Evolutionary conservation across 2,797 vertebrate genomes (phyloP), one percentile per base, ranked within the genome.

Genomic region (Cuniculus paca): DNA sequence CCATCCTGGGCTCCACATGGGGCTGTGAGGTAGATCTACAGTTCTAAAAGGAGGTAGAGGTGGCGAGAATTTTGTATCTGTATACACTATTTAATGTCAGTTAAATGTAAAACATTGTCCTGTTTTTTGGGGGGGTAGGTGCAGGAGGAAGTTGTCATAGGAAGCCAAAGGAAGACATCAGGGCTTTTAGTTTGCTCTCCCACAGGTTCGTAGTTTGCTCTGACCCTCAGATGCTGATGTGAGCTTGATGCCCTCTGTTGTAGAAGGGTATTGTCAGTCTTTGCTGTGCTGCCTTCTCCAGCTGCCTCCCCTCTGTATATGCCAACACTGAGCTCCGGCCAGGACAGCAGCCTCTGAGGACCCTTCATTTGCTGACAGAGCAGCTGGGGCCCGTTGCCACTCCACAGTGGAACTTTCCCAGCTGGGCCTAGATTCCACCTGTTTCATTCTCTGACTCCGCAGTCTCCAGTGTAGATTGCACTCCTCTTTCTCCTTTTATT

Each of bases 331-430:
- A 60, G 72, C 58, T 39, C 34, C 17, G 68, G 60, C 26, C 0
- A 0, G 78, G 22, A n/a, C 78, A 60, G 81, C 61, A 7, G 42
- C 63, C 72, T 63, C 77, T 8, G 39, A 75, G 88, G 50, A 24
- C 17, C 26, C 24, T 77, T 42, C 17, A 5, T 63, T 77, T 54
- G 68, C 42, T 34, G 42, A 42, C 34, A 72, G 54, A 14, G 68
- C 1, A 1, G 2, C 39, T 16, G 3, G 80, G 36, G 54, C 5
- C 17, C 2, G 17, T 1, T 12, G 20, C 34, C 24, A 19, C 50
- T 50, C 48, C 0, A 0, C 2, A 36, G 34, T 1, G 34, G 80
- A 45, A 6, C 45, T 1, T 61, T 24, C 60, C 45, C 14, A 6
- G 31, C 20, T 60, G 39, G 72, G 10, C 45, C 0, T 11, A 31